Percentiles rank a stretch among this genome's conserved stretches.
These are phyloP conservation scores for Stichopus chloronotus DNA, from an alignment of 35 echinoderm and acorn worm species.

Conservation along the genomic window DNA sequence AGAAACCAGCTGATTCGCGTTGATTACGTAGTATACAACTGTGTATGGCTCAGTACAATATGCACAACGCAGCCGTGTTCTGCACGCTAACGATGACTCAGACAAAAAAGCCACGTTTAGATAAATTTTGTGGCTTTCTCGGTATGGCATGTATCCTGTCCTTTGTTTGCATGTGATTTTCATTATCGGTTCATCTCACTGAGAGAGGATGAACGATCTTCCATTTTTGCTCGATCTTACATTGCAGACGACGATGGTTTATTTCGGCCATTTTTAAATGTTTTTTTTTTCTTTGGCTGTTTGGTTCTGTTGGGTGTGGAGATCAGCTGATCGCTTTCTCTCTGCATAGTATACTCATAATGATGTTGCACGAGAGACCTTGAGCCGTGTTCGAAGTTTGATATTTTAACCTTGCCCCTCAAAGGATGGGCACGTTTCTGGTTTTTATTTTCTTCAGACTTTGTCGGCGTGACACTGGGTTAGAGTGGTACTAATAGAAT, in stretches of 20 bases:
- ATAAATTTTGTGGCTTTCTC: conserved; percentile 21
- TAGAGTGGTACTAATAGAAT: neutral
- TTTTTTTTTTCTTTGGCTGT: neutral
- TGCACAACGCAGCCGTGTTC: neutral
- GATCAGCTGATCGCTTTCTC: conserved; percentile 33
- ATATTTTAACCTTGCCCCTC: neutral
- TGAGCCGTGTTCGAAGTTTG: conserved; percentile 9
- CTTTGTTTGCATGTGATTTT: conserved; percentile 11
- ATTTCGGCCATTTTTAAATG: conserved; percentile 3
- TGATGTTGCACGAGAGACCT: conserved; percentile 2
- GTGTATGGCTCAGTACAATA: neutral
- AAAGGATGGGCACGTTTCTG: neutral
- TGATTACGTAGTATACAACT: neutral
- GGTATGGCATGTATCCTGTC: conserved; percentile 8
- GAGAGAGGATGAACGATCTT: neutral
- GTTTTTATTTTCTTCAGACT: neutral
- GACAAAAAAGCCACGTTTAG: conserved; percentile 47
- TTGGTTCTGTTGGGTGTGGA: conserved; percentile 18
- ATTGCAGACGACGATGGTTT: neutral
- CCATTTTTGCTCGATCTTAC: neutral
- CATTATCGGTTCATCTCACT: neutral
- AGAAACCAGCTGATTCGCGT: neutral
- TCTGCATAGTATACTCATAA: neutral
- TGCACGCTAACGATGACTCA: conserved; percentile 35
- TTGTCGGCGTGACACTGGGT: neutral